phyloP scores from a whole-genome alignment of 2,113 vertebrate genomes.

The Phyllopteryx taeniolatus region DNA sequence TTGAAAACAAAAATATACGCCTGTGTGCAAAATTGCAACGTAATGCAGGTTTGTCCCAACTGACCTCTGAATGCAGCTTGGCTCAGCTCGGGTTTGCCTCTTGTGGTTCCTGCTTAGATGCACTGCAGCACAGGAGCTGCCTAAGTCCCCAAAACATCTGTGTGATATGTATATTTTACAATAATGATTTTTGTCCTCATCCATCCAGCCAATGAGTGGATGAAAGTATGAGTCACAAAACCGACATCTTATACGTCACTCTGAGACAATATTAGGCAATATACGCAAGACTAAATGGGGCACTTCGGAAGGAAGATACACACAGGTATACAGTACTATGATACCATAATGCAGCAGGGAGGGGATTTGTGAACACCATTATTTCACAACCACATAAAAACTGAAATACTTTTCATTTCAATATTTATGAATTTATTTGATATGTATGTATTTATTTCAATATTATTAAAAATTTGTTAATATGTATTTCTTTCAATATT shows the following conservation, averaged over 20 bases:
- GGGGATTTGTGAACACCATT: not conserved
- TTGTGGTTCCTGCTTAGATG: not conserved
- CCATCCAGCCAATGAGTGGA: not conserved
- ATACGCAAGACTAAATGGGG: not conserved
- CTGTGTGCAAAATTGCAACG: not conserved
- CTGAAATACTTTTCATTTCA: no score
- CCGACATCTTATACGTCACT: not conserved
- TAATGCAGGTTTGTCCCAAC: not conserved
- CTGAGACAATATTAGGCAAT: not conserved
- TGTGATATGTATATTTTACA: not conserved
- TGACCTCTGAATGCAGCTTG: constrained; percentile 3
- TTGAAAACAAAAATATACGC: not conserved
- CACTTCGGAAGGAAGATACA: not conserved
- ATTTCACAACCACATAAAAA: not conserved
- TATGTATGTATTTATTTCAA: no score
- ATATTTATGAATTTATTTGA: no score
- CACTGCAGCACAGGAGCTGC: not conserved
- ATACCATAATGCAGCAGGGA: not conserved
- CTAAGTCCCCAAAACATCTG: not conserved
- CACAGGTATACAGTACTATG: not conserved
- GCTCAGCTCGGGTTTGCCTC: not conserved
- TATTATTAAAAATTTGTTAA: no score
- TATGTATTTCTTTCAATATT: no score
- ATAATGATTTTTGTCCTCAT: not conserved
- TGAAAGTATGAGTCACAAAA: not conserved